Conservation (phyloP, 2,888 invertebrate species). For the Polyommatus iphigenia region DNA sequence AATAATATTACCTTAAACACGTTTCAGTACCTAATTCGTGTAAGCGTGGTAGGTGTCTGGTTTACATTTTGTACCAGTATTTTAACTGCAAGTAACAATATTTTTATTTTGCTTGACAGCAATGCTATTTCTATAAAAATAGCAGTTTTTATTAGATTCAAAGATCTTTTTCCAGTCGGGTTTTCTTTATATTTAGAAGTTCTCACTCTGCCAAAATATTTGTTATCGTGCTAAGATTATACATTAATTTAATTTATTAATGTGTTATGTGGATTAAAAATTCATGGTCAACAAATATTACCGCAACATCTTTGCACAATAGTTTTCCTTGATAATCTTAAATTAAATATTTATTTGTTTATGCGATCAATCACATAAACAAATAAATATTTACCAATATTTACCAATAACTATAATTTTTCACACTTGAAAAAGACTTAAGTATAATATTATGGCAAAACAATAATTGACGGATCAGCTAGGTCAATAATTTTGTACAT, state of each 20-base stretch:
- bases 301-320: background rate
- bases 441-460: background rate
- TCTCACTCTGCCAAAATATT: too few relatives aligned
- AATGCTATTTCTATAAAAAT: too few relatives aligned
- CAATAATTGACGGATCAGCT: background rate
- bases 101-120: too few relatives aligned
- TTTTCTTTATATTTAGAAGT: too few relatives aligned
- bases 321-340: background rate
- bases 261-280: too few relatives aligned
- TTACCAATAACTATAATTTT: too few relatives aligned
- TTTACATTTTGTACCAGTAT: background rate
- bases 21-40: constrained; percentile 9
- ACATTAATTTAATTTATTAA: too few relatives aligned
- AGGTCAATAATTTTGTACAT: background rate
- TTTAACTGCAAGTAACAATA: background rate
- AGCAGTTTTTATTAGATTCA: too few relatives aligned
- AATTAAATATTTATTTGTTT: too few relatives aligned
- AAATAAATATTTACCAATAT: too few relatives aligned
- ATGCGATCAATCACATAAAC: background rate
- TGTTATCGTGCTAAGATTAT: too few relatives aligned
- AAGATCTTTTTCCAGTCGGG: too few relatives aligned
- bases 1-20: background rate
- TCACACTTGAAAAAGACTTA: background rate
- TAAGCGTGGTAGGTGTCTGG: background rate
- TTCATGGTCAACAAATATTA: background rate